These are phyloP conservation scores for Synodontis membranacea DNA, from an alignment of 2,113 vertebrate species.

Conservation along the genomic window DNA sequence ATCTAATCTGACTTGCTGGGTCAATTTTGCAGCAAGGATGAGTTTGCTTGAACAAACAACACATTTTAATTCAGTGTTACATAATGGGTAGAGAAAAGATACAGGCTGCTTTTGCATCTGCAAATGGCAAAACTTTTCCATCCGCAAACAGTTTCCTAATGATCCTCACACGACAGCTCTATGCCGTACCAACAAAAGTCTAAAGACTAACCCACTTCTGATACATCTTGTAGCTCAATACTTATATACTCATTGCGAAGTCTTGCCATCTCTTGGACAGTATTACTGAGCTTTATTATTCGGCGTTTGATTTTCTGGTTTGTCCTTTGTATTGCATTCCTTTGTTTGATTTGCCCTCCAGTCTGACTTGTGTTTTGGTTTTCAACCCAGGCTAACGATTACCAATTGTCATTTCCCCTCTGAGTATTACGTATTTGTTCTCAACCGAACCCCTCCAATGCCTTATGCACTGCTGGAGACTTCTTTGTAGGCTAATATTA, in stretches of 20 bases:
- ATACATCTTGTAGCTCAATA: not conserved
- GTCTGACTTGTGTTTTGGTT: not conserved
- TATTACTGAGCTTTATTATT: not conserved
- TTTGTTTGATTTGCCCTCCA: not conserved
- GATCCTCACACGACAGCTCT: not conserved
- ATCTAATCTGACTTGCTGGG: conserved; percentile 21
- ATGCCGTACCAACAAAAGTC: not conserved
- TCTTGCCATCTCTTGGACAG: not conserved
- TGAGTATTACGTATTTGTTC: not conserved
- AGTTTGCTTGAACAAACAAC: conserved; percentile 24
- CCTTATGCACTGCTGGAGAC: not conserved
- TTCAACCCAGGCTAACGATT: not conserved
- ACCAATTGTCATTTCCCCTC: not conserved
- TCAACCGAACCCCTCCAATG: not conserved
- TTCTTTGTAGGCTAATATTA: not conserved
- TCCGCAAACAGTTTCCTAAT: not conserved
- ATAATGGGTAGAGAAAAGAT: not conserved
- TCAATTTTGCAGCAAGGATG: conserved; percentile 34
- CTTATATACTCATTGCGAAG: not conserved
- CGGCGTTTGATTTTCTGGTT: not conserved
- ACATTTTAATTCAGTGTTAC: conserved; percentile 25
- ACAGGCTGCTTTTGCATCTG: not conserved
- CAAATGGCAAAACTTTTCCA: not conserved
- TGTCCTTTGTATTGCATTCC: not conserved
- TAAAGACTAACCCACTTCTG: not conserved